Evolutionary conservation across 2,113 vertebrate genomes (phyloP).

Genomic region (Tamias sibiricus): DNA sequence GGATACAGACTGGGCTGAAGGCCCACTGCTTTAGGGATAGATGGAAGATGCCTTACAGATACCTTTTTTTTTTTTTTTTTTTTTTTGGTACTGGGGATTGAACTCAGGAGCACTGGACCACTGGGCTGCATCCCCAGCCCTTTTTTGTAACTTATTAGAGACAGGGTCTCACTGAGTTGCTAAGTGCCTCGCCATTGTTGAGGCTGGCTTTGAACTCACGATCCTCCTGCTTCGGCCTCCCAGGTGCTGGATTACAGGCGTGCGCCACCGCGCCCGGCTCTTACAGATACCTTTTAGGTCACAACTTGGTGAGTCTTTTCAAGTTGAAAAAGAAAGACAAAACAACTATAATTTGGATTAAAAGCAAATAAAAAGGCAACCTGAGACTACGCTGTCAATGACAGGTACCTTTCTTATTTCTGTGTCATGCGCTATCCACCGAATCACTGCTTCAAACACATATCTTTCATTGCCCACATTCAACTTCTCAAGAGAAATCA

Average conservation of each 20-base stretch:
- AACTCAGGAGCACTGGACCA: too few species aligned
- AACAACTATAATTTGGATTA: background rate
- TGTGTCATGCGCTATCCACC: slow-evolving; percentile 94
- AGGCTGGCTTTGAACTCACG: too few species aligned
- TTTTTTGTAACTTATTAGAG: too few species aligned
- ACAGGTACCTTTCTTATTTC: slow-evolving; percentile 92
- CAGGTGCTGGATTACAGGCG: too few species aligned
- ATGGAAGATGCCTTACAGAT: background rate
- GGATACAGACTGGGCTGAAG: background rate
- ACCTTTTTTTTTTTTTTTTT: too few species aligned
- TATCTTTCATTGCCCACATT: slow-evolving; percentile 98
- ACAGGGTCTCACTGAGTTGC: too few species aligned
- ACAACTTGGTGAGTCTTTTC: background rate
- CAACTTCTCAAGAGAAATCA: slow-evolving; percentile 96
- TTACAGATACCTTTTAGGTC: background rate
- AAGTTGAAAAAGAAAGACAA: background rate
- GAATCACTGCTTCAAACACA: slow-evolving; percentile 96
- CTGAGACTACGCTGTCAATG: background rate
- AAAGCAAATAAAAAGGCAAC: background rate
- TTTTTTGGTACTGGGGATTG: too few species aligned
- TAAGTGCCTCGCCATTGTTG: too few species aligned
- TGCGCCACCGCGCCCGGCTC: too few species aligned
- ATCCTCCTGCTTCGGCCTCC: too few species aligned
- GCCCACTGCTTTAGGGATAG: background rate
- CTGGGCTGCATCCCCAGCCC: too few species aligned